Base-by-base conservation (phyloP, 2,113 vertebrate species). In the Todiramphus saurophagus region DNA sequence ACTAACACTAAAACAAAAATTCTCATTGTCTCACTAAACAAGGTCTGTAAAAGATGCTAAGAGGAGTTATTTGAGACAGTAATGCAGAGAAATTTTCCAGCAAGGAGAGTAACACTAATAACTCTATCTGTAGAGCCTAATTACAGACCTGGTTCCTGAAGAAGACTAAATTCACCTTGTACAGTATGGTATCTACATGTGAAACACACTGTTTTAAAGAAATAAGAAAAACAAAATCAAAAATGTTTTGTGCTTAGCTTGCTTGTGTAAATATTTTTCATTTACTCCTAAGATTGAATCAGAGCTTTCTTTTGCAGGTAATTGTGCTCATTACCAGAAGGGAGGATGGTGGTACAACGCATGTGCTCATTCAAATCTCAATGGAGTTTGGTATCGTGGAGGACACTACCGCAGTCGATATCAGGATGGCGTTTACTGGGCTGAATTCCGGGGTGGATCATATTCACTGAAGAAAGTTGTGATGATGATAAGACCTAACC, bases 271-370 rank as follows among this genome's bases (percentile, higher is more conserved):
- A 48, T 30, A 46, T 31, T 78, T 46, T 62, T 68, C n/a, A 17
- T 69, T 58, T 50, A 50, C 27, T 93, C 59, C 60, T 39, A 37
- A 66, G 56, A 70, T 43, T 94, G 77, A 89, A 62, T 15, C 2
- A 3, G 30, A 59, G 33, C 90, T 69, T 82, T 64, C 28, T 94
- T 90, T 90, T 96, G 10, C 94, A 99, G 99, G 99, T 58, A 99
- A 99, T 69, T 99, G 99, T 80, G 99, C 99, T 66, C 99, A 99
- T 78, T 99, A 99, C 95, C 99, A 99, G 97, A 99, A 99, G 80
- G 99, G 99, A 90, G 99, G 99, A 73, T 99, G 99, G 99, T 99
- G 99, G 99, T 99, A 99, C 87, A 99, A 99, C 5, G 99, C 99
- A 8, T 99, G 99, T 5, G 99, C 99, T 75, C 99, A 99, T 83